phyloP scores from a whole-genome alignment of 2,797 vertebrate genomes.

The Capromys pilorides region DNA sequence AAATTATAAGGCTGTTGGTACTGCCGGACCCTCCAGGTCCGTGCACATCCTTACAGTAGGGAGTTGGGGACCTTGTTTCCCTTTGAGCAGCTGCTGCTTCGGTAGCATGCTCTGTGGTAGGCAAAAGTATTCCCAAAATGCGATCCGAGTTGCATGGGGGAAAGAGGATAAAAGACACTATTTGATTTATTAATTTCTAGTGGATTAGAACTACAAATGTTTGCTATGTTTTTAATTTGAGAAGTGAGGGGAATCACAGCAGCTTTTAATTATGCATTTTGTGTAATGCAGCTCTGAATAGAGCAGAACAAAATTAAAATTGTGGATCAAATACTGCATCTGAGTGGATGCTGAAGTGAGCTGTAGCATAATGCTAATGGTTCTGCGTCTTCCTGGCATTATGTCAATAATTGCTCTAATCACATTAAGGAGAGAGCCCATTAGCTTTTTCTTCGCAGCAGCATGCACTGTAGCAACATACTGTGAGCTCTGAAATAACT shows the following conservation, averaged over 20 bases:
- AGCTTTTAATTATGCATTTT: slow-evolving; percentile 91
- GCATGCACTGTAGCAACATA: slow-evolving; percentile 89
- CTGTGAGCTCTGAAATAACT: slow-evolving; percentile 85
- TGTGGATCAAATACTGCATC: slow-evolving; percentile 90
- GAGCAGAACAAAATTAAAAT: slow-evolving; percentile 90
- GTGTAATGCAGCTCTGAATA: slow-evolving; percentile 87
- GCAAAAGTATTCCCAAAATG: slow-evolving; percentile 84
- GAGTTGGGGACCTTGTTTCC: slow-evolving; percentile 68
- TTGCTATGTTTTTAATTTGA: slow-evolving; percentile 90
- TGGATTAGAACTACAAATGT: slow-evolving; percentile 89
- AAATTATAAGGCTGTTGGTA: slow-evolving; percentile 64
- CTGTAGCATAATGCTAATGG: slow-evolving; percentile 94
- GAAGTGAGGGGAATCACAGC: slow-evolving; percentile 87
- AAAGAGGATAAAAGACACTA: slow-evolving; percentile 86
- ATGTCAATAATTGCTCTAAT: slow-evolving; percentile 99
- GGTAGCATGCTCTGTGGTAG: slow-evolving; percentile 75
- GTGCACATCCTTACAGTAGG: slow-evolving; percentile 20
- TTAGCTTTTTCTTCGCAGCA: slow-evolving; percentile 95
- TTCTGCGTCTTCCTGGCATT: slow-evolving; percentile 98
- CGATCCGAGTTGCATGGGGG: slow-evolving; percentile 82
- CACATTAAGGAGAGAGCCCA: slow-evolving; percentile 99
- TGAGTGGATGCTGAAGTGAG: slow-evolving; percentile 89
- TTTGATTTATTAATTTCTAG: slow-evolving; percentile 91
- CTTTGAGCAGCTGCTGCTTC: slow-evolving; percentile 67
- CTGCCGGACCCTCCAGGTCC: slow-evolving; percentile 66